A percentile compares a stretch with the other conserved stretches of the same genome.
Evolutionary conservation across 2,113 vertebrate genomes (phyloP).

Genomic region (Microcebus tavaratra): DNA sequence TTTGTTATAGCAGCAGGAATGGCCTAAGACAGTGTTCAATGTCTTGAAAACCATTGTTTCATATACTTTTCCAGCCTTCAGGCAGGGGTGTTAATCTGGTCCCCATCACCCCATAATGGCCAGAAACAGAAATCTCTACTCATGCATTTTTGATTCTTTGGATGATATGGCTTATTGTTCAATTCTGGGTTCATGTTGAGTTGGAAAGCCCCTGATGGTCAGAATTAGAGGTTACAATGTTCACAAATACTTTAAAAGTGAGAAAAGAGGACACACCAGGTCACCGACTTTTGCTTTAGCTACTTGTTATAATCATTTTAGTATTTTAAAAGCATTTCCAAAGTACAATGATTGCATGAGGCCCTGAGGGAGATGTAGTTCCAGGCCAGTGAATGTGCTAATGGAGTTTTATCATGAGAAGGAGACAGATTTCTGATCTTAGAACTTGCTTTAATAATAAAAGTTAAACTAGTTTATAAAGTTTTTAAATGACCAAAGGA

Average conservation of each 20-base stretch:
- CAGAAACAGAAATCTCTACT: neutral
- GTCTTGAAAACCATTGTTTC: neutral
- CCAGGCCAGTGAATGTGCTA: neutral
- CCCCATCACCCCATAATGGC: neutral
- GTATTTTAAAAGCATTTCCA: neutral
- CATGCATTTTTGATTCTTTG: neutral
- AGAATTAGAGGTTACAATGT: neutral
- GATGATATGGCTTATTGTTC: neutral
- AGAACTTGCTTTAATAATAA: slow-evolving; percentile 2
- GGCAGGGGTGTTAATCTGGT: neutral
- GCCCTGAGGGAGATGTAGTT: neutral
- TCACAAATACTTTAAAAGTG: neutral
- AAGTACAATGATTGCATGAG: neutral
- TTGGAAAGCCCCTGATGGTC: neutral
- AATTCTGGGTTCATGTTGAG: neutral
- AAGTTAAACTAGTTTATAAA: neutral
- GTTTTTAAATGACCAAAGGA: neutral
- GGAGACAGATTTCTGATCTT: neutral
- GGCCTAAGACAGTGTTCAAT: neutral
- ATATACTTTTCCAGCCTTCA: neutral
- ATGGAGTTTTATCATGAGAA: slow-evolving; percentile 23
- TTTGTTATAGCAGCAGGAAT: neutral
- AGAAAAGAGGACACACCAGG: neutral
- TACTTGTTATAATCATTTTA: neutral
- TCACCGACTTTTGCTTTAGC: neutral